A percentile compares a stretch with the other conserved stretches of the same genome.
Conservation (phyloP, 2,888 invertebrate species). For the Eurytoma adleriae region DNA sequence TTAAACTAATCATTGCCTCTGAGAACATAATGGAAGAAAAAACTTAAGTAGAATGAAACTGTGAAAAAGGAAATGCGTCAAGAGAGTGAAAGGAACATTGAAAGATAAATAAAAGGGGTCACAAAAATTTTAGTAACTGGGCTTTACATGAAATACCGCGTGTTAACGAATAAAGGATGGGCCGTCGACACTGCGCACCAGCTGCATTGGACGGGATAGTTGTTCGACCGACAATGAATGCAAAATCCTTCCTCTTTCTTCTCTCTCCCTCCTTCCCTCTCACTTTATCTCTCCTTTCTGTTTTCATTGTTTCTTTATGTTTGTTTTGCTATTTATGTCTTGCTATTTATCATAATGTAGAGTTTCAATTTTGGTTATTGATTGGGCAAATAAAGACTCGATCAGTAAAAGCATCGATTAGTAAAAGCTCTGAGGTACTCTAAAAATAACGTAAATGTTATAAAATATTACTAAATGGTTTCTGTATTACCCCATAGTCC, state of each 20-base stretch:
- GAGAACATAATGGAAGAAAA: too few relatives aligned
- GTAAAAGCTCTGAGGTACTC: too few relatives aligned
- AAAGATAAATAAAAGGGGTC: constrained; percentile 2
- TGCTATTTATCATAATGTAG: not conserved
- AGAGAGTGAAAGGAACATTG: not conserved
- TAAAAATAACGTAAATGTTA: too few relatives aligned
- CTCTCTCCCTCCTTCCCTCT: not conserved
- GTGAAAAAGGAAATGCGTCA: not conserved
- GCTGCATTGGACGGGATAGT: constrained; percentile 28
- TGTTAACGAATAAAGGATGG: constrained; percentile 32
- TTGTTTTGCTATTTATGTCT: not conserved
- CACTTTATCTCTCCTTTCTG: not conserved
- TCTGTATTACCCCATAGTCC: too few relatives aligned
- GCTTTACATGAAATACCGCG: constrained; percentile 25
- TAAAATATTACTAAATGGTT: too few relatives aligned
- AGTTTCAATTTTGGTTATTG: not conserved
- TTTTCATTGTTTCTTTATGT: not conserved
- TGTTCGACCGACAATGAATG: constrained; percentile 24
- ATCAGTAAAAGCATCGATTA: too few relatives aligned
- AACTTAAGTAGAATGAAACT: too few relatives aligned
- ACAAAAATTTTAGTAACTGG: constrained; percentile 22
- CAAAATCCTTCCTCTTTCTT: not conserved
- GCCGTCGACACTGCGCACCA: constrained; percentile 15
- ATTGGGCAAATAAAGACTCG: too few relatives aligned
- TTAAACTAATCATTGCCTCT: too few relatives aligned